These are phyloP conservation scores for Spea hammondii DNA, from an alignment of 2,797 vertebrate genomes.

Conservation along the genomic window DNA sequence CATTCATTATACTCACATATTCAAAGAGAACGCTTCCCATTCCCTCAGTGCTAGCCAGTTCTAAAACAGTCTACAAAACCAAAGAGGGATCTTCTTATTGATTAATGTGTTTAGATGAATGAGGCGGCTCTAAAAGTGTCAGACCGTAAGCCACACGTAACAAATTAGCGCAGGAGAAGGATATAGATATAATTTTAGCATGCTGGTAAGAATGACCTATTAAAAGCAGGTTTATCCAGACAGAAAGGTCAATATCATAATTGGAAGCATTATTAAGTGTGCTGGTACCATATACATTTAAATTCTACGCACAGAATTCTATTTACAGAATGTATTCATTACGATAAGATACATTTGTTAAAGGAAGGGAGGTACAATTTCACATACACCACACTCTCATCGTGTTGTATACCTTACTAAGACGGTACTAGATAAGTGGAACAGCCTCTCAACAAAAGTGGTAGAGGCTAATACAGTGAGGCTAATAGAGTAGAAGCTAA, in stretches of 20 bases:
- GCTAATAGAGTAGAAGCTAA: too few species aligned
- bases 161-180: neutral
- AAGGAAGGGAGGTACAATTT: neutral
- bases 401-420: too few species aligned
- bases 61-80: conserved; percentile 8
- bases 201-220: conserved; percentile 1
- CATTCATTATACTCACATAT: conserved; percentile 14
- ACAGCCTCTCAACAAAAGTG: too few species aligned
- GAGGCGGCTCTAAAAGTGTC: neutral
- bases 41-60: conserved; percentile 3
- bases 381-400: too few species aligned
- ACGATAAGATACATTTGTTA: neutral
- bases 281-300: neutral
- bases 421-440: too few species aligned
- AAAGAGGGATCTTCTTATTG: neutral
- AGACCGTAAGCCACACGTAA: conserved; percentile 10
- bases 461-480: too few species aligned
- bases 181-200: neutral
- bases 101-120: conserved; percentile 12
- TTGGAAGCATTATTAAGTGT: neutral
- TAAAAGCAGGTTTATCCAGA: neutral
- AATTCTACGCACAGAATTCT: neutral
- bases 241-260: neutral
- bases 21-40: conserved; percentile 6
- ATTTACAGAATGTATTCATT: neutral